These are phyloP conservation scores for Carcinoscorpius rotundicauda DNA, from an alignment of 1,140 invertebrate genomes.

Conservation along the genomic window DNA sequence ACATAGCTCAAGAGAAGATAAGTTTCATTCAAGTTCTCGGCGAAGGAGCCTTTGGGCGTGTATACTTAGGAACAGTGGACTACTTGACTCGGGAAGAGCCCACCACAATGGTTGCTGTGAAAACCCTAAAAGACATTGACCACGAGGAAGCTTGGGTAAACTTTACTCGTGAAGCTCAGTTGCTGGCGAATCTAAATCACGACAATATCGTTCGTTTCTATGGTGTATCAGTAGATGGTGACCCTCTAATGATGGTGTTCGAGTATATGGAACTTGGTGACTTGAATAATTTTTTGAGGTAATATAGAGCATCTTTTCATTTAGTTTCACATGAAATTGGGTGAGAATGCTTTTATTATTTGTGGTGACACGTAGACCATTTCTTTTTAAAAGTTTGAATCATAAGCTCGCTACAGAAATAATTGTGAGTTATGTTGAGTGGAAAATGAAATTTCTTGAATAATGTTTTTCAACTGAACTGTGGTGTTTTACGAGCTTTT, in stretches of 20 bases:
- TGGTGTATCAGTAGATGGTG: conserved; percentile 34
- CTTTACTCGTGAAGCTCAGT: conserved; percentile 36
- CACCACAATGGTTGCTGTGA: conserved; percentile 29
- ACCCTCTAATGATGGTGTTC: conserved; percentile 38
- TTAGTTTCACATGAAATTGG: too few relatives aligned
- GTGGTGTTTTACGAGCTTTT: too few relatives aligned
- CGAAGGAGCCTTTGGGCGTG: conserved; percentile 39
- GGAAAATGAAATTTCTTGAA: too few relatives aligned
- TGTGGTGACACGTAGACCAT: too few relatives aligned
- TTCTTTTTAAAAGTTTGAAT: too few relatives aligned
- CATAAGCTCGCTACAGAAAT: too few relatives aligned
- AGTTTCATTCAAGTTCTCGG: conserved; percentile 34
- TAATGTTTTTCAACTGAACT: too few relatives aligned
- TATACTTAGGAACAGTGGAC: conserved; percentile 35
- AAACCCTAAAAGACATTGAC: conserved; percentile 31
- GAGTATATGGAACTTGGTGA: conserved; percentile 38
- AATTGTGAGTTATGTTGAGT: too few relatives aligned
- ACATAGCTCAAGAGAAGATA: conserved; percentile 32
- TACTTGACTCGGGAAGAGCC: conserved; percentile 26
- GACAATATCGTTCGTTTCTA: conserved; percentile 38
- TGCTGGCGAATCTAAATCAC: conserved; percentile 36
- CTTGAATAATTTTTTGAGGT: conserved; percentile 27
- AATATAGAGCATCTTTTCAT: too few relatives aligned
- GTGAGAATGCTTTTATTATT: too few relatives aligned
- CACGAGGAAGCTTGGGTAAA: conserved; percentile 18